Evolutionary conservation across 2,797 vertebrate genomes (phyloP), one percentile per base, ranked within the genome.

Genomic region (Geotria australis): DNA sequence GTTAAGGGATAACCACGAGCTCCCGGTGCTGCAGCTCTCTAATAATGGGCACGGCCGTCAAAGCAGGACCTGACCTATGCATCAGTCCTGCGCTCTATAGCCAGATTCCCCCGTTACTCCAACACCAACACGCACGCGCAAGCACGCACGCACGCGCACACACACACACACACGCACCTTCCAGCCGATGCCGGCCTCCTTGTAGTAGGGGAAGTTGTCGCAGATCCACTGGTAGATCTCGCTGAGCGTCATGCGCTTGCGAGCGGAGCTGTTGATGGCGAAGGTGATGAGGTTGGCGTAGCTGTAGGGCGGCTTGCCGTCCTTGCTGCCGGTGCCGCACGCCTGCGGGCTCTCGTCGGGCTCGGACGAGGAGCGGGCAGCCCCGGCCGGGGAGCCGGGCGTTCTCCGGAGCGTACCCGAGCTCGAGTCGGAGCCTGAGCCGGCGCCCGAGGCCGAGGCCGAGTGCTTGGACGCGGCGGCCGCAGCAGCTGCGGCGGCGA

Each of bases 141-240:
- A 6, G 38, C 38, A 6, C 38, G 38, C 38, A n/a, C 8, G 53
- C 49, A 3, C 9, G 8, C 7, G 7, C 12, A 7, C 49, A 12
- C 6, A 6, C 6, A 53, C 53, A 8, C 12, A 12, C 49, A 53
- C 15, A 8, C 75, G 70, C 65, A 88, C 89, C 77, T 98, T 98
- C 89, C 89, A 98, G 48, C 89, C 89, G n/a, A 86, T 79, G 59
- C 86, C 86, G 3, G 77, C 79, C 57, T 85, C 77, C 70, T 77
- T 79, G 66, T 98, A 96, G 64, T 86, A 88, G 2, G 89, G 85
- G 61, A 85, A 94, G n/a, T 79, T 80, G 64, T 93, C 79, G 14
- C 86, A 94, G 71, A 98, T 95, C 88, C 89, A 98, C 61, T 82
- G 89, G 71, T 98, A 98, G 65, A 98, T 98, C 70, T 95, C 85